Evolutionary conservation across 2,888 invertebrate genomes (phyloP).

Genomic region (Heliconius ismenius): DNA sequence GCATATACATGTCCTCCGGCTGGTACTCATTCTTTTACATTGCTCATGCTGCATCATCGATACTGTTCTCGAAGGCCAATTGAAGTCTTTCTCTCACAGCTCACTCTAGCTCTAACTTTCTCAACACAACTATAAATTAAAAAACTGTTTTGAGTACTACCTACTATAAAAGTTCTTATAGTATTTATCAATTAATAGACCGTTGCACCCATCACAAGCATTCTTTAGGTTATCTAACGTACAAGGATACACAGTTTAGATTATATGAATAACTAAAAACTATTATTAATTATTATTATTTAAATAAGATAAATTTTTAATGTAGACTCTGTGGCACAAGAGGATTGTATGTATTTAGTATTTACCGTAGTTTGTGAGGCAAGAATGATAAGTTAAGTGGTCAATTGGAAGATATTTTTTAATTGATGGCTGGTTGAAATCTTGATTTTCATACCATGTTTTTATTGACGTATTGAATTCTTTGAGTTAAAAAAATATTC

Average conservation of each 20-base stretch:
- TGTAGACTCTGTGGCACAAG: neutral
- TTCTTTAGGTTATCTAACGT: constrained; percentile 9
- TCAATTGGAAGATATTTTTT: too few relatives aligned
- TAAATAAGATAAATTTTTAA: neutral
- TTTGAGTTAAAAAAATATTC: too few relatives aligned
- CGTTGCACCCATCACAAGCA: neutral
- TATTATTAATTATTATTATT: neutral
- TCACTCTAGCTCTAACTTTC: neutral
- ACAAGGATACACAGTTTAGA: constrained; percentile 18
- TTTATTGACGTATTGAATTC: too few relatives aligned
- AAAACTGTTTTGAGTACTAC: too few relatives aligned
- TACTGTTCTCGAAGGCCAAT: neutral
- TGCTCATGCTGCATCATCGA: neutral
- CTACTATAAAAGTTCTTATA: neutral
- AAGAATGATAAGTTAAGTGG: neutral
- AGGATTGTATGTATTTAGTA: neutral
- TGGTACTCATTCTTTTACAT: too few relatives aligned
- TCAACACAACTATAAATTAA: neutral
- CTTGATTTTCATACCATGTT: neutral
- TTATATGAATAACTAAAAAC: constrained; percentile 11
- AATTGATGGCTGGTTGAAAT: neutral
- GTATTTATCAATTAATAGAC: neutral
- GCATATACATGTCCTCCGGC: neutral
- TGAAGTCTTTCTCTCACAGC: neutral
- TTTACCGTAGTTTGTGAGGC: neutral